These are phyloP conservation scores for Agriotes lineatus DNA, from an alignment of 2,888 invertebrate genomes.

Conservation along the genomic window DNA sequence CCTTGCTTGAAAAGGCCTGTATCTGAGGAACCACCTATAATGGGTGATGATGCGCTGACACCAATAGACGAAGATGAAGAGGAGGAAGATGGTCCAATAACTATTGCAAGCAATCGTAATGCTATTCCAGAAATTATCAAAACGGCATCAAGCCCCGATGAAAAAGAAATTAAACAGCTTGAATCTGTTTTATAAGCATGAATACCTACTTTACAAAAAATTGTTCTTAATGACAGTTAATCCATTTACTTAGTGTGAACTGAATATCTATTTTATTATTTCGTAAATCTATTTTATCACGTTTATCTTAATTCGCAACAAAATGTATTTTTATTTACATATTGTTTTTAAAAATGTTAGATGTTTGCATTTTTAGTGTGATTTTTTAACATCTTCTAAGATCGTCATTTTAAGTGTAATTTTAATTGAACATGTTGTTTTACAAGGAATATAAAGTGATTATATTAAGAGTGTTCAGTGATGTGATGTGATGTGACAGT, in stretches of 20 bases:
- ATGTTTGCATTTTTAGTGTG: neutral
- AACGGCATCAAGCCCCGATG: constrained; percentile 76
- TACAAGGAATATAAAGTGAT: constrained; percentile 20
- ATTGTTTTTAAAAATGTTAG: neutral
- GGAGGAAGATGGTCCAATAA: constrained; percentile 78
- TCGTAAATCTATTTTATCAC: constrained; percentile 2
- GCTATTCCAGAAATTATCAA: constrained; percentile 80
- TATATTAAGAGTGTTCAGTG: constrained; percentile 36
- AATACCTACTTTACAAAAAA: neutral
- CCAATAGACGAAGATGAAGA: constrained; percentile 90
- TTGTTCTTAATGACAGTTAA: constrained; percentile 7
- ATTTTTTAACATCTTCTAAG: neutral
- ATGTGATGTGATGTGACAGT: constrained; percentile 42
- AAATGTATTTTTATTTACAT: neutral
- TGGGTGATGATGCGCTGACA: constrained; percentile 76
- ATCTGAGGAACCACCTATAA: constrained; percentile 71
- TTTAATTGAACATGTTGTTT: constrained; percentile 20
- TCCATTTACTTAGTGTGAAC: neutral
- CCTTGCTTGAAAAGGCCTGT: constrained; percentile 76
- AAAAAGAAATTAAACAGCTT: constrained; percentile 75
- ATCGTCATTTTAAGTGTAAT: constrained; percentile 28
- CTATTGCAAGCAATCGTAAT: constrained; percentile 68
- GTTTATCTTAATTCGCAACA: neutral
- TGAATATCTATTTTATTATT: constrained; percentile 6
- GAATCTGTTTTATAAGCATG: constrained; percentile 77